Percentiles rank a stretch among this genome's conserved stretches.
Evolutionary conservation across 1,140 invertebrate species (phyloP).

Genomic region (Papilio aristodemus): DNA sequence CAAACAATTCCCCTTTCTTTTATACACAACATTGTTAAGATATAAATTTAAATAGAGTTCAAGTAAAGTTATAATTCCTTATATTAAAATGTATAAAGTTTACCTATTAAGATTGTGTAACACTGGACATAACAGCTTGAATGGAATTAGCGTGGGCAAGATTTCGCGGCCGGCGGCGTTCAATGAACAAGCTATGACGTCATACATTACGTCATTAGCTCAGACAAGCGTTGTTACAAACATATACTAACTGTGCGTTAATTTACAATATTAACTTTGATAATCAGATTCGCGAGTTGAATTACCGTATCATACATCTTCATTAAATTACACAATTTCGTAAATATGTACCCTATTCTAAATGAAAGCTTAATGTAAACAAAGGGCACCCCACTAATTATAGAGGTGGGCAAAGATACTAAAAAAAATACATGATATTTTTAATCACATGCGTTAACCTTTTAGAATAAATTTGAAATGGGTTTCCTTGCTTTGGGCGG

Average conservation of each 20-base stretch:
- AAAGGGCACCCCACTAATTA: too few relatives aligned
- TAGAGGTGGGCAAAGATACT: too few relatives aligned
- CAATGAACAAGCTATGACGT: conserved; percentile 28
- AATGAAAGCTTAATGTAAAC: too few relatives aligned
- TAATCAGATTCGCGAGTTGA: conserved; percentile 2
- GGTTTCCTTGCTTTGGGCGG: too few relatives aligned
- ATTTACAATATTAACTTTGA: neutral
- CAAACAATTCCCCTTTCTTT: too few relatives aligned
- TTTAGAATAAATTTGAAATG: too few relatives aligned
- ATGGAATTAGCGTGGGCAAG: conserved; percentile 30
- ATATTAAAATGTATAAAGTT: too few relatives aligned
- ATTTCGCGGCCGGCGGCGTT: neutral
- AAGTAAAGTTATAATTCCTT: too few relatives aligned
- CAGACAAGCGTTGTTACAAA: neutral
- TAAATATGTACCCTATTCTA: neutral
- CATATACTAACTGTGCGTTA: neutral
- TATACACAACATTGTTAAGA: too few relatives aligned
- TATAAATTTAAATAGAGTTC: too few relatives aligned
- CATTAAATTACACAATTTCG: neutral
- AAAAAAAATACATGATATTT: too few relatives aligned
- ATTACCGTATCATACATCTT: neutral
- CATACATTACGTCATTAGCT: conserved; percentile 24
- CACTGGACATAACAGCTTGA: neutral
- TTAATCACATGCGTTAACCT: too few relatives aligned
- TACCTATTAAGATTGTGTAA: conserved; percentile 8